Percentiles rank a stretch among this genome's conserved stretches.
These are phyloP conservation scores for Mungos mungo DNA, from an alignment of 2,113 vertebrate species.

Conservation along the genomic window DNA sequence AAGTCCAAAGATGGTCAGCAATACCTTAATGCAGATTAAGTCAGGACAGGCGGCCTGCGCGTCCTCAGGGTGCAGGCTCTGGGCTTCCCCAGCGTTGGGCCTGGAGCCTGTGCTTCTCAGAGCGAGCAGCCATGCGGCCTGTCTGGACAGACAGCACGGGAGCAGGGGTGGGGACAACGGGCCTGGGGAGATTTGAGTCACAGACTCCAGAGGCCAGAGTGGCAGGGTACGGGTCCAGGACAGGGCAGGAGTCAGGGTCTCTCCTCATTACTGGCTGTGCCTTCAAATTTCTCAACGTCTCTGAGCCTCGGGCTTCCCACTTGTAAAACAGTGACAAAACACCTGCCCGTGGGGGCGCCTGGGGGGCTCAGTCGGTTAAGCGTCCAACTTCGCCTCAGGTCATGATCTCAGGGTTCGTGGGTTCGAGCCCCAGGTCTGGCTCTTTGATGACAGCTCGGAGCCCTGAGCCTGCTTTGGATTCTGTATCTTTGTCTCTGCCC, in stretches of 20 bases:
- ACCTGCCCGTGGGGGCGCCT: no score
- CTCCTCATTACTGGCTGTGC: background rate
- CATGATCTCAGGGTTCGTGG: no score
- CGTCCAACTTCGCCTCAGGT: no score
- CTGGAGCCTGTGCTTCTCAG: background rate
- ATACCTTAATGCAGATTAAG: conserved; percentile 86
- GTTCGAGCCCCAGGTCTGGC: no score
- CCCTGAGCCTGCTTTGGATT: no score
- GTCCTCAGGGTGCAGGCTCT: conserved; percentile 76
- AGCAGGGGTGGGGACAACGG: background rate
- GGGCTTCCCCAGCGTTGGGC: background rate
- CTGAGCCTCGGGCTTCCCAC: background rate
- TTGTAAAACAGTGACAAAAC: background rate
- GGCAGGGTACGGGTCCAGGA: background rate
- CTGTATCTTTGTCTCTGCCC: no score
- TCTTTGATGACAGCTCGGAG: no score
- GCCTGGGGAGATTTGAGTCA: background rate
- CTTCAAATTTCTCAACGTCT: background rate
- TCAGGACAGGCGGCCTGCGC: conserved; percentile 70
- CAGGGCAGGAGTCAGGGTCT: background rate
- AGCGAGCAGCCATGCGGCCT: background rate
- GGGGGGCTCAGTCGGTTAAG: no score
- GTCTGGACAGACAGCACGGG: accelerated
- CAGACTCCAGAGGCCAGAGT: no score
- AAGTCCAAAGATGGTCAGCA: conserved; percentile 79